These are phyloP conservation scores for Ganaspis brasiliensis DNA, from an alignment of 2,888 invertebrate species.

Conservation along the genomic window DNA sequence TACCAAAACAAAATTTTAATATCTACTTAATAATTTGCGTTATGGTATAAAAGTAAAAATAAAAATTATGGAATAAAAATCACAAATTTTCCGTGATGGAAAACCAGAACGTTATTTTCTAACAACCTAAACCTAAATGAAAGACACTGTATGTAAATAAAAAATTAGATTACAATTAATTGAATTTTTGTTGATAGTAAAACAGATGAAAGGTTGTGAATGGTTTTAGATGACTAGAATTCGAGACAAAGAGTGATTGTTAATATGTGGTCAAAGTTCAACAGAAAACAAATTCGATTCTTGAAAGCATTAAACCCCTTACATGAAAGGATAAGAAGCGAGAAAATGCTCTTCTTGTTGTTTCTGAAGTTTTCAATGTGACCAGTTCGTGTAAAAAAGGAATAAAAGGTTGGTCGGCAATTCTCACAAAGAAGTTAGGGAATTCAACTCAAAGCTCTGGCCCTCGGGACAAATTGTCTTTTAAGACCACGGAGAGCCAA, in stretches of 20 bases:
- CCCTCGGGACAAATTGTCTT: slow-evolving; percentile 31
- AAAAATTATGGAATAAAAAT: no score
- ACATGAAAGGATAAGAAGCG: not conserved
- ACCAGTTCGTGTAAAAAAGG: slow-evolving; percentile 7
- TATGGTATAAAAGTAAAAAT: no score
- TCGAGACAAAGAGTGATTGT: not conserved
- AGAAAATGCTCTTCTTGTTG: slow-evolving; percentile 3
- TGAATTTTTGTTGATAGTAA: not conserved
- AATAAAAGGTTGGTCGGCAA: slow-evolving; percentile 24
- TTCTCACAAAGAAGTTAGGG: not conserved
- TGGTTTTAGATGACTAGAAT: slow-evolving; percentile 4
- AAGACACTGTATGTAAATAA: no score
- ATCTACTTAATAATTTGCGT: no score
- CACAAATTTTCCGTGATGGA: no score
- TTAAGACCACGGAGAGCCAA: slow-evolving; percentile 17
- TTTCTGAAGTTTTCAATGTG: slow-evolving; percentile 28
- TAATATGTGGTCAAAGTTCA: not conserved
- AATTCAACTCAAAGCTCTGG: slow-evolving; percentile 15
- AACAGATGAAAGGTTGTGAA: not conserved
- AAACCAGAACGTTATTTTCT: no score
- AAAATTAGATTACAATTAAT: not conserved
- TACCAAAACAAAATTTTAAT: no score
- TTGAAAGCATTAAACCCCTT: slow-evolving; percentile 21
- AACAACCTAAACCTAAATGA: no score
- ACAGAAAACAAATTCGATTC: slow-evolving; percentile 32